A percentile compares a stretch with the other conserved stretches of the same genome.
Conservation (phyloP, 2,797 vertebrate species). For the Enoplosus armatus region DNA sequence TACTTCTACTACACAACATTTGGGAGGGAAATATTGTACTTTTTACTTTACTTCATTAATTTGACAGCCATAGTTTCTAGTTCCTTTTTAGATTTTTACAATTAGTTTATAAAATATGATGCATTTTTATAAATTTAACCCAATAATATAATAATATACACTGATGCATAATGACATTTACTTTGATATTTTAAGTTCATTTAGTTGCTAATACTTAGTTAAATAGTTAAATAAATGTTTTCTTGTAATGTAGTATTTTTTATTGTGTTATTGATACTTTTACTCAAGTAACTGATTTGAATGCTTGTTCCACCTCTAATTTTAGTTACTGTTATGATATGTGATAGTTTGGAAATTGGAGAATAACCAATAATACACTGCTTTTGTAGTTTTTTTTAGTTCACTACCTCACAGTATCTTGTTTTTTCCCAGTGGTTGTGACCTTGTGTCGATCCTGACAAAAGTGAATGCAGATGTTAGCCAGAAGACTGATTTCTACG, state of each 20-base stretch:
- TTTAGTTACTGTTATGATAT: neutral
- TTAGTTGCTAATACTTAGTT: neutral
- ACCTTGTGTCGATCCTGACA: slow-evolving; percentile 91
- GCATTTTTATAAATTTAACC: neutral
- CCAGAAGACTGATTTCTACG: neutral
- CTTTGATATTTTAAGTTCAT: neutral
- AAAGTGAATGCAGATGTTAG: slow-evolving; percentile 91
- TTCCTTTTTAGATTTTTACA: neutral
- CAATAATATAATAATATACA: neutral
- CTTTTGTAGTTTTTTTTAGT: neutral
- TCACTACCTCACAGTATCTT: neutral
- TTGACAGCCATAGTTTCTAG: neutral
- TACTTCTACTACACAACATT: neutral
- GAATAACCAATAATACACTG: neutral
- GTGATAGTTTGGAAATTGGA: neutral
- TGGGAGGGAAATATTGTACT: neutral
- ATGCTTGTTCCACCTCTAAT: neutral
- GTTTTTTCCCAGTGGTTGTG: slow-evolving; percentile 78
- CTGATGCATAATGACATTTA: neutral
- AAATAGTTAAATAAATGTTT: too few relatives aligned
- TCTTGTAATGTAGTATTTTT: neutral
- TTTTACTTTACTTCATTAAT: neutral
- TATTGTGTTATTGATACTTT: neutral
- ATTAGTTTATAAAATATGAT: neutral
- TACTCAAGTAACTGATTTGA: neutral